Percentiles rank a stretch among this genome's conserved stretches.
These are phyloP conservation scores for Conomelus anceps DNA, from an alignment of 2,888 invertebrate genomes.

Conservation along the genomic window DNA sequence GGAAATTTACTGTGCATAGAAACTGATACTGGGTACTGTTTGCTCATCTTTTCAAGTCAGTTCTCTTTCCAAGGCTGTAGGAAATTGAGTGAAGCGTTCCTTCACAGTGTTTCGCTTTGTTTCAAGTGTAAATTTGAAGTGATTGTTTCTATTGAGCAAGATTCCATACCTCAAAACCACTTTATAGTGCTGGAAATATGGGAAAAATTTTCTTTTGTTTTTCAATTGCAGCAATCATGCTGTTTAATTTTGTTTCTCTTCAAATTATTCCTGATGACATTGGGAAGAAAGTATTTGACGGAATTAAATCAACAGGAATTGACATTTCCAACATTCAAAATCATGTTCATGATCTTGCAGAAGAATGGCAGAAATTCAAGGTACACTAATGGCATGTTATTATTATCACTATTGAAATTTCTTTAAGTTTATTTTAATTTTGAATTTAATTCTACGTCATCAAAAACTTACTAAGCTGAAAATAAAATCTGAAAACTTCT, in stretches of 20 bases:
- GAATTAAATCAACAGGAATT: neutral
- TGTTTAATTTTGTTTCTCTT: neutral
- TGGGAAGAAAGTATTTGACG: neutral
- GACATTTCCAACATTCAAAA: neutral
- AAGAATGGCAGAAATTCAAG: neutral
- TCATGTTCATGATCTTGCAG: neutral
- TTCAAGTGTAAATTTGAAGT: neutral
- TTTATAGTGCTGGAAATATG: neutral
- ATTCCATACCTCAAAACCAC: neutral
- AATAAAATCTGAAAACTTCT: too few species aligned
- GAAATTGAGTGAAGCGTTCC: neutral
- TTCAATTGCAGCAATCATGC: neutral
- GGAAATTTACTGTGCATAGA: neutral
- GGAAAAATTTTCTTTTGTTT: neutral
- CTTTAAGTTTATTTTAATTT: too few species aligned
- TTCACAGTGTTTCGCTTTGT: neutral
- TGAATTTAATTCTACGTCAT: too few species aligned
- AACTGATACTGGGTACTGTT: too few species aligned
- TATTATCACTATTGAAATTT: neutral
- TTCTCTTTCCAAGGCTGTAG: neutral
- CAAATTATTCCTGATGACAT: neutral
- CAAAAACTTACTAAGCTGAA: too few species aligned
- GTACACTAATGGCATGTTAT: neutral
- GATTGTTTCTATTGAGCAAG: too few species aligned
- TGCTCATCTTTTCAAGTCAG: neutral